Base-by-base conservation (phyloP, 2,113 vertebrate species). In the Cynocephalus volans region DNA sequence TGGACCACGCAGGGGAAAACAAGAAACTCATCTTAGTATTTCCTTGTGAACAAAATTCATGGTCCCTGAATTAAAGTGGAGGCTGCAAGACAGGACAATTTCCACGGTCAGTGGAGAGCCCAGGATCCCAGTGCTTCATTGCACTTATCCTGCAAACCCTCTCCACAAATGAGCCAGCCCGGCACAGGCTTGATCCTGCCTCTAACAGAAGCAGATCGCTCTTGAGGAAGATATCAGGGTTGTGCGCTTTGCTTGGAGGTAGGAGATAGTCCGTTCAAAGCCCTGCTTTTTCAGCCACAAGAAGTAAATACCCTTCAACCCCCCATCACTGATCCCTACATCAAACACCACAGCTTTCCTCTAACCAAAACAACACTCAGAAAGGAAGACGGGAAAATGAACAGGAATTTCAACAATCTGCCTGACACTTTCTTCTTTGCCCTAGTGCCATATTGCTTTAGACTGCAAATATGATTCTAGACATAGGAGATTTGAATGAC, bases 391-490 rank as follows among this genome's bases (percentile, higher is more conserved):
- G n/a, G 67, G 8, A 12, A 52, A 88, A 52, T 50, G 52, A 89
- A 15, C 26, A 92, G 87, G 82, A 85, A 73, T 89, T 72, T 95
- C 56, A 96, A 94, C 93, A 95, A 97, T 94, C 56, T 80, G 31
- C 58, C 45, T 58, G 52, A 62, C 8, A 52, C n/a, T 90, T 90
- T 50, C 76, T 86, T 62, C 19, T 93, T 96, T 67, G 36, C 56
- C 33, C 17, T 23, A 88, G 76, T 15, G 62, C n/a, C 41, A 11
- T 60, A 62, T 52, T 76, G 41, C 60, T 81, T 88, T 93, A 54
- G 67, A 81, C 41, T 77, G n/a, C 24, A 93, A 72, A 85, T 67
- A 54, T 70, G 24, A 81, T 65, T 76, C 58, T 64, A 93, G 67
- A 31, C 21, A 2, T 36, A 15, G 85, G 54, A 67, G 62, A 82